Percentiles rank a stretch among this genome's conserved stretches.
Conservation (phyloP, 2,113 vertebrate species). For the Phalacrocorax aristotelis region DNA sequence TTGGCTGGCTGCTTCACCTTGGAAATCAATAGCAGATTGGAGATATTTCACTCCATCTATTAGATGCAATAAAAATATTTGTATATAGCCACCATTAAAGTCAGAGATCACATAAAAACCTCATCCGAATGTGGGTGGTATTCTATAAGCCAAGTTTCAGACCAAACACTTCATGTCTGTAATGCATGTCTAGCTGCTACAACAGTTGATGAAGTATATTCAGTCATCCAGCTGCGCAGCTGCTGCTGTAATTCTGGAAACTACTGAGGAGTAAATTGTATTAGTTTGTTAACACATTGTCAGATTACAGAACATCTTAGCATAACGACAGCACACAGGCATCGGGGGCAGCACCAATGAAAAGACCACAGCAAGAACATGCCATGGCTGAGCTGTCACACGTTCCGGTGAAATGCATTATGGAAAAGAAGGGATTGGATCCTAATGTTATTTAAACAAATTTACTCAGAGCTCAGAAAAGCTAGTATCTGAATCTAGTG, state of each 20-base stretch:
- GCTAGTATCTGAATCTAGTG: neutral
- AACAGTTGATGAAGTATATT: neutral
- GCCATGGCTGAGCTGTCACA: neutral
- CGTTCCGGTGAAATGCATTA: neutral
- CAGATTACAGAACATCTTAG: neutral
- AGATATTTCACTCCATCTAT: conserved; percentile 27
- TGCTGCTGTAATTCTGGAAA: neutral
- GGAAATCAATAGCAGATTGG: conserved; percentile 44
- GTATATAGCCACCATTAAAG: neutral
- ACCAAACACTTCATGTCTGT: neutral
- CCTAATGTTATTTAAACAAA: neutral
- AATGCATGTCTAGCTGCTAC: neutral
- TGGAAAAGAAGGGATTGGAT: neutral
- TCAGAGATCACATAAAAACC: neutral
- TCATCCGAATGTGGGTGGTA: neutral
- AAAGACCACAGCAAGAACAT: neutral
- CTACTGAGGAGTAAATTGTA: neutral
- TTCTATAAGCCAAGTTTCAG: neutral
- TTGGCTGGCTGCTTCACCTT: neutral
- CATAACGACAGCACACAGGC: neutral
- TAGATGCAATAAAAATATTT: neutral
- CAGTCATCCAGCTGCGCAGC: neutral
- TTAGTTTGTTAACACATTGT: neutral
- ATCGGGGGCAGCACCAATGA: neutral
- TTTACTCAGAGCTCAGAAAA: neutral